Evolutionary conservation across 2,888 invertebrate species (phyloP), one percentile per base, ranked within the genome.

Genomic region (Xanthia togata): DNA sequence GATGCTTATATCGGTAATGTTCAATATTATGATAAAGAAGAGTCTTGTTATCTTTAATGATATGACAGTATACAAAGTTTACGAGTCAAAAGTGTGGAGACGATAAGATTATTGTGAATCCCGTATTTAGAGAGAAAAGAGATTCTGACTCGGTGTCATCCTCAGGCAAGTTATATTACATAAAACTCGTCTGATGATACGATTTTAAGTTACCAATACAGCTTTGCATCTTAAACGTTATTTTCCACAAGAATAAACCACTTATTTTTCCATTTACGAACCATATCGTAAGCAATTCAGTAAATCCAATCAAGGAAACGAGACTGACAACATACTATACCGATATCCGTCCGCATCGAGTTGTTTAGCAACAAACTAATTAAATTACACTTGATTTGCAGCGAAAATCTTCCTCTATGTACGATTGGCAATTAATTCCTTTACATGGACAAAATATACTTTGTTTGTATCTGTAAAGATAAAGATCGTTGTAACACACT

Each of bases 351-450:
- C 60, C 69, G 53, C 71, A 69, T 57, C 68, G 60, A 41, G 76
- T 84, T 74, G 64, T 74, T 70, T 82, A 74, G 69, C 71, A 82
- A 82, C 41, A 67, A 63, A 83, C 59, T 55, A 85, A 82, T 74
- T 77, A 72, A 72, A 77, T 63, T 23, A 67, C 14, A 76, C 71
- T 76, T 71, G 62, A 74, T 76, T 79, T 76, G 67, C 59, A 84
- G 57, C 31, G n/a, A 84, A 82, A 84, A 84, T 81, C 73, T 81
- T 81, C 82, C 73, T 81, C 35, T 81, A 57, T 35, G 4, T 60
- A 81, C 63, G 23, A 81, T 60, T 62, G 53, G n/a, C 62, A 72
- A 74, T 81, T 55, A 71, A 74, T 71, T 64, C 38, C 67, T 71
- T 23, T 74, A 59, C 31, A 79, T 38, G 59, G 64, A 74, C 55